Evolutionary conservation across 2,797 vertebrate species (phyloP).

Genomic region (Xenops minutus): DNA sequence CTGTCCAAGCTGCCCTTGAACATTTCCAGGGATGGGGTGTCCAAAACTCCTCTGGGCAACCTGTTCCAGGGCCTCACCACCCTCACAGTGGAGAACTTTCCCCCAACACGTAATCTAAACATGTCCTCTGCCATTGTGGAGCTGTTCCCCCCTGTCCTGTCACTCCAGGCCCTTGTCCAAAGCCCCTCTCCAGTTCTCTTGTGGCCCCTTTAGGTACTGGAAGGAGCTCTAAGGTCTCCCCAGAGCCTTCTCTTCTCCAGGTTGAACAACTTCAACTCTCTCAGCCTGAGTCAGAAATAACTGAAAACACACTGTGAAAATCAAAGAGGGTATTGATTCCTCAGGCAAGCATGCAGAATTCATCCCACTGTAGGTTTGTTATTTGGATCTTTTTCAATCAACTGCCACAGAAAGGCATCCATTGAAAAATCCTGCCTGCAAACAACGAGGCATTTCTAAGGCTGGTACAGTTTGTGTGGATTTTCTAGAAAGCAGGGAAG

Average conservation of each 20-base stretch:
- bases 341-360: background rate
- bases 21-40: background rate
- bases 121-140: background rate
- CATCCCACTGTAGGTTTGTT: background rate
- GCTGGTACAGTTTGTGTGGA: background rate
- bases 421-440: background rate
- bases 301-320: constrained; percentile 18
- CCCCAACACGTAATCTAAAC: background rate
- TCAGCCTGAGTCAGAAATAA: background rate
- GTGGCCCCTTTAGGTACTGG: background rate
- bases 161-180: background rate
- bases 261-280: background rate
- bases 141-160: background rate
- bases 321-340: constrained; percentile 29
- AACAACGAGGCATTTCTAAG: background rate
- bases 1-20: background rate
- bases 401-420: background rate
- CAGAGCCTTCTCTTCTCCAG: background rate
- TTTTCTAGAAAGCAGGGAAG: background rate
- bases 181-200: background rate
- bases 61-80: background rate
- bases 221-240: background rate
- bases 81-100: background rate
- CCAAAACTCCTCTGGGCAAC: background rate
- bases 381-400: background rate